Base-by-base conservation (phyloP, 2,113 vertebrate genomes). In the Apodemus speciosus region DNA sequence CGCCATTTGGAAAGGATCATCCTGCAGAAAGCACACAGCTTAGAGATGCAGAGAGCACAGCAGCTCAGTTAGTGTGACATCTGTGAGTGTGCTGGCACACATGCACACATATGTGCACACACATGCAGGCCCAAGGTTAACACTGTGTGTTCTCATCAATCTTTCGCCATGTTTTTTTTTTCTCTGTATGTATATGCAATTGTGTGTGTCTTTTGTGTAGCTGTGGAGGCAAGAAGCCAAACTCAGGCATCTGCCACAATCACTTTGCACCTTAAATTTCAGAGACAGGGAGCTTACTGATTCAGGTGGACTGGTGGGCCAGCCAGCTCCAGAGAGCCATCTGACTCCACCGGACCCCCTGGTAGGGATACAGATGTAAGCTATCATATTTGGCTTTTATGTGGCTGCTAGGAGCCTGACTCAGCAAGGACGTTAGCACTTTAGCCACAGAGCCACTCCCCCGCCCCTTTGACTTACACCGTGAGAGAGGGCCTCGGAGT, bases 1-100 rank as follows among this genome's bases (percentile, higher is more conserved):
- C 96, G 99, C 99, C 94, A 99, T 98, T 95, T 99, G 99, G 91
- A 99, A 99, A 1, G 99, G 99, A 72, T 99, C 99, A 96, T 99
- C 99, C 99, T 99, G 94, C 15, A 84, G 72, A 93, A 75, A 15
- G 7, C 43, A 60, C 71, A 53, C 21, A 9, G 53, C 25, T 10
- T 35, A 91, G 40, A n/a, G n/a, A n/a, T n/a, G n/a, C n/a, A n/a
- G n/a, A n/a, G n/a, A n/a, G n/a, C n/a, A n/a, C n/a, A 6, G 49
- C 56, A 79, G 25, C 0, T 5, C 40, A 21, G 43, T 71, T 15
- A 66, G 16, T 62, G 81, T 68, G 43, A 68, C 18, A 13, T 23
- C 43, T 85, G 15, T 9, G 9, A 46, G 30, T 25, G 11, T 85
- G 62, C 43, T 51, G 62, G 43, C 11, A 6, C 18, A n/a, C 2